Evolutionary conservation across 2,113 vertebrate species (phyloP).

Genomic region (Alligator mississippiensis): DNA sequence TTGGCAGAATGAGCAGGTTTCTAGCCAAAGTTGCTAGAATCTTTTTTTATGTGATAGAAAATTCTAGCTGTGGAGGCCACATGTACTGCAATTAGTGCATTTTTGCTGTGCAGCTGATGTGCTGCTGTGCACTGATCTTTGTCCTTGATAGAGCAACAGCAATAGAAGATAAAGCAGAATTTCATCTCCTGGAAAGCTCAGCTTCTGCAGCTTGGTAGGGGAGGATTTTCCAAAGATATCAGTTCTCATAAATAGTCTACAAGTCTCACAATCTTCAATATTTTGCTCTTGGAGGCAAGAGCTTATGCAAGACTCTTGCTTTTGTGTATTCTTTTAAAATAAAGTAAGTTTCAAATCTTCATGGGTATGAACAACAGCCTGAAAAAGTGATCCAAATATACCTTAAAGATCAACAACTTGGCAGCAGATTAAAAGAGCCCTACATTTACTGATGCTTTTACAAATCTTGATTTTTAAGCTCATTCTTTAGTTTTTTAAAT

Average conservation of each 20-base stretch:
- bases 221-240: neutral
- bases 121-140: neutral
- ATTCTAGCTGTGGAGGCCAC: neutral
- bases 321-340: neutral
- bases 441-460: too few species aligned
- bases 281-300: neutral
- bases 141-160: neutral
- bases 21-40: fast-evolving
- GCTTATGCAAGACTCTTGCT: neutral
- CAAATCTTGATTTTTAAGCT: neutral
- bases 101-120: neutral
- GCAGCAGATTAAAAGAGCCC: neutral
- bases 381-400: neutral
- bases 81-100: neutral
- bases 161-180: neutral
- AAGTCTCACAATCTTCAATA: neutral
- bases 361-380: neutral
- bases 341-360: neutral
- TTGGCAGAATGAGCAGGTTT: neutral
- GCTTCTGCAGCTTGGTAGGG: neutral
- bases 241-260: neutral
- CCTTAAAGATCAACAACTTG: neutral
- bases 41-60: neutral
- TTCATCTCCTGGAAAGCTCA: neutral
- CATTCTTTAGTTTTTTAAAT: neutral